Conservation (phyloP, 2,888 invertebrate species). For the Papilio elwesi region DNA sequence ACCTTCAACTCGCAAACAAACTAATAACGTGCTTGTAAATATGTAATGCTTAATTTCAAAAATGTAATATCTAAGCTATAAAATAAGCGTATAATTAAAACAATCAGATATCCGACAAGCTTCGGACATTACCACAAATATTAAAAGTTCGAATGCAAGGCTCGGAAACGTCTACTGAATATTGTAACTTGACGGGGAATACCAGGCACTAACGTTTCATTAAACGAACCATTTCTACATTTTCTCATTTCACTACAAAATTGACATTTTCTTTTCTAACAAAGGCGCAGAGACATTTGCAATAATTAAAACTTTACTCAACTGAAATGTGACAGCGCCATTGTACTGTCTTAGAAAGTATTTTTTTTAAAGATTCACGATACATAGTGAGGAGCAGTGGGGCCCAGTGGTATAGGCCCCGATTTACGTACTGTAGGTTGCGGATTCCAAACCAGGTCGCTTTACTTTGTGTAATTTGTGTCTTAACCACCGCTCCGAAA, state of each 20-base stretch:
- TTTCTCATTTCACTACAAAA: slow-evolving; percentile 4
- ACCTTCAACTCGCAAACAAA: too few species aligned
- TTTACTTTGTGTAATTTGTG: too few species aligned
- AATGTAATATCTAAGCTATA: too few species aligned
- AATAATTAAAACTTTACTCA: slow-evolving; percentile 25
- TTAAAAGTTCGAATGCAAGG: not conserved
- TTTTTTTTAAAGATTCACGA: slow-evolving; percentile 3
- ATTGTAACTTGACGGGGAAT: slow-evolving; percentile 10
- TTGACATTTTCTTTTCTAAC: slow-evolving; percentile 17
- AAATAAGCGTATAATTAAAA: not conserved
- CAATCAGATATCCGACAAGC: not conserved
- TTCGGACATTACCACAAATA: not conserved
- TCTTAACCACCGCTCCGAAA: too few species aligned
- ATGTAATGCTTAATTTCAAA: too few species aligned
- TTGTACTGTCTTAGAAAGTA: slow-evolving; percentile 6
- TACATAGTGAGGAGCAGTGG: too few species aligned
- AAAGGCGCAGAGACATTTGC: slow-evolving; percentile 20
- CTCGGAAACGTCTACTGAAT: not conserved
- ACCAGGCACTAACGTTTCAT: not conserved
- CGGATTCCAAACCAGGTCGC: too few species aligned
- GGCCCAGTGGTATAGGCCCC: too few species aligned
- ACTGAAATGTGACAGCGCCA: not conserved
- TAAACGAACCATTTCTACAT: not conserved
- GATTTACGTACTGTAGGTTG: too few species aligned
- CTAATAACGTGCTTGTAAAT: too few species aligned